A percentile compares a stretch with the other conserved stretches of the same genome.
phyloP scores from a whole-genome alignment of 2,888 invertebrate species.

The Aphidoletes aphidimyza region DNA sequence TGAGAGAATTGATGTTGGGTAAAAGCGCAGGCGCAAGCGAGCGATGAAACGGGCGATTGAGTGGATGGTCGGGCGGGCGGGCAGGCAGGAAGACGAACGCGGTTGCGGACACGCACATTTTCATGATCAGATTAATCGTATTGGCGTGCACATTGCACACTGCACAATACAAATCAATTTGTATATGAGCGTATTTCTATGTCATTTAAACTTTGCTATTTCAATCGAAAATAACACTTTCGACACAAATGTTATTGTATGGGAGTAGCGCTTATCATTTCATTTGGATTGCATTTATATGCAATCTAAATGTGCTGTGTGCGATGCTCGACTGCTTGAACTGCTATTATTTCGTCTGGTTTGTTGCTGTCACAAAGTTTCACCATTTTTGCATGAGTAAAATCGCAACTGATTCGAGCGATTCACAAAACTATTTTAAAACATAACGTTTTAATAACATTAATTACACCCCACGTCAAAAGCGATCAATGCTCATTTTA shows the following conservation, averaged over 20 bases:
- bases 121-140: slow-evolving; percentile 14
- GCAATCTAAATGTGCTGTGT: neutral
- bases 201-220: slow-evolving; percentile 27
- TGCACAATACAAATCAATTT: slow-evolving; percentile 12
- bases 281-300: neutral
- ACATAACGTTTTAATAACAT: slow-evolving; percentile 34
- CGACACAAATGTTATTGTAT: neutral
- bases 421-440: slow-evolving; percentile 34
- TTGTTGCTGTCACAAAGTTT: no score
- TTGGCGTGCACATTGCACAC: no score
- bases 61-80: no score
- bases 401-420: neutral
- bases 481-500: slow-evolving; percentile 44
- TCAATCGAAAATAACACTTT: slow-evolving; percentile 21
- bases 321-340: no score
- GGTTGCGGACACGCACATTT: neutral
- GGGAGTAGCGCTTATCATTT: neutral
- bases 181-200: slow-evolving; percentile 24
- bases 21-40: no score
- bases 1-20: no score
- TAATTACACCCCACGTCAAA: slow-evolving; percentile 34
- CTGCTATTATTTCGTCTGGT: neutral
- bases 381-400: no score
- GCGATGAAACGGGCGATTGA: no score
- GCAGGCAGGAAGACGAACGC: no score